A percentile compares a stretch with the other conserved stretches of the same genome.
phyloP scores from a whole-genome alignment of 2,888 invertebrate species.

The Brachyptera putata region DNA sequence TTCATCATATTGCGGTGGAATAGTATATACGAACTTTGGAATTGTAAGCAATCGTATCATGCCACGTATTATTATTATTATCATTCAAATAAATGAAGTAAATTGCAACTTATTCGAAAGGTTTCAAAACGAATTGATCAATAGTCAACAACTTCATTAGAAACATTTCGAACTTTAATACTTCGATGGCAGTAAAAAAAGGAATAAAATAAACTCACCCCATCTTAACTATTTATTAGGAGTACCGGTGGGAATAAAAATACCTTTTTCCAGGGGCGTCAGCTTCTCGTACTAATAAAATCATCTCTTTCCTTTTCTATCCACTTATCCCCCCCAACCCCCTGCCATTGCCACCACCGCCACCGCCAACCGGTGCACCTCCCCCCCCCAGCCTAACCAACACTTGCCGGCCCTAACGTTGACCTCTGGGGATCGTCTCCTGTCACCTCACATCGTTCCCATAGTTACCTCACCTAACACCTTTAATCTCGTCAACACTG shows the following conservation, averaged over 20 bases:
- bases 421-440: slow-evolving; percentile 11
- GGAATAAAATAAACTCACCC: background rate
- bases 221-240: slow-evolving; percentile 16
- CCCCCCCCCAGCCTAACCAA: background rate
- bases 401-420: background rate
- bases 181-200: background rate
- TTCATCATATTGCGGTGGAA: too few relatives aligned
- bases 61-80: too few relatives aligned
- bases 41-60: too few relatives aligned
- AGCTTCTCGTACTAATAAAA: slow-evolving; percentile 12
- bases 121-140: too few relatives aligned
- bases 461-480: slow-evolving; percentile 21
- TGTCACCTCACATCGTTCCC: slow-evolving; percentile 15
- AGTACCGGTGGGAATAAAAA: slow-evolving; percentile 5
- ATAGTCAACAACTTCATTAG: too few relatives aligned
- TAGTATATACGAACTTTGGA: too few relatives aligned
- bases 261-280: slow-evolving; percentile 7
- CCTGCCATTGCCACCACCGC: background rate
- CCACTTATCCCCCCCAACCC: slow-evolving; percentile 13
- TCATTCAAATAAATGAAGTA: too few relatives aligned
- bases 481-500: slow-evolving; percentile 16
- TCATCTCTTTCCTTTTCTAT: slow-evolving; percentile 22
- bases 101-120: too few relatives aligned
- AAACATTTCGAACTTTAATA: background rate
- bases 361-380: background rate